These are phyloP conservation scores for Cantharis rustica DNA, from an alignment of 2,888 invertebrate genomes.

Conservation along the genomic window DNA sequence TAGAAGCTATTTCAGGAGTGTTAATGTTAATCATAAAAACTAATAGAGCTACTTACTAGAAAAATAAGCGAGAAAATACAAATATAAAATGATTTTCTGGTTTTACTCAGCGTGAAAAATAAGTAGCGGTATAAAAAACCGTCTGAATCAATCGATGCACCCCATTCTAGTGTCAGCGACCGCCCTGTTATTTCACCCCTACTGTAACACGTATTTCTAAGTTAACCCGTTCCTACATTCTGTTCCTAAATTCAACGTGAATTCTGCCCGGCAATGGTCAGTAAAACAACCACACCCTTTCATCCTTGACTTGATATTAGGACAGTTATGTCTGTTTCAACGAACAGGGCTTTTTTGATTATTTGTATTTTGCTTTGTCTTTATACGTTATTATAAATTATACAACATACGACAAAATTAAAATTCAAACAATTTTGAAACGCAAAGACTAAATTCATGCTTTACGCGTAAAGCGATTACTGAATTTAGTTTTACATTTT, in stretches of 20 bases:
- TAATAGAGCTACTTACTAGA: slow-evolving; percentile 10
- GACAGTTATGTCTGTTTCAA: slow-evolving; percentile 6
- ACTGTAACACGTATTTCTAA: slow-evolving; percentile 18
- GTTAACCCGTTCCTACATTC: slow-evolving; percentile 11
- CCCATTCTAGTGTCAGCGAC: slow-evolving; percentile 11
- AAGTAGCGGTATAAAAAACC: slow-evolving; percentile 10
- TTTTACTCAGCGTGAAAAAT: slow-evolving; percentile 12
- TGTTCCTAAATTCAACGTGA: slow-evolving; percentile 9
- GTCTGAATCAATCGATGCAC: slow-evolving; percentile 16
- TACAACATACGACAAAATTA: slow-evolving; percentile 8
- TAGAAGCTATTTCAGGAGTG: neutral
- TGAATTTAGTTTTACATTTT: slow-evolving; percentile 1
- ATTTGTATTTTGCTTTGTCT: slow-evolving; percentile 11
- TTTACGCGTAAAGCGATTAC: neutral
- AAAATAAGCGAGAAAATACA: slow-evolving; percentile 6
- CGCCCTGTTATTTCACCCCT: slow-evolving; percentile 17
- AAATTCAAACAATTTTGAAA: slow-evolving; percentile 3
- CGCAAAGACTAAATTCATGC: neutral
- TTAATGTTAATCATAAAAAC: neutral
- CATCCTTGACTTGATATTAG: slow-evolving; percentile 17
- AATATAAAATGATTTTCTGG: slow-evolving; percentile 12
- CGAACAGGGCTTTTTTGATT: slow-evolving; percentile 9
- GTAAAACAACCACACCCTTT: slow-evolving; percentile 22
- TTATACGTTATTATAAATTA: neutral
- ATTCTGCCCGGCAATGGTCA: slow-evolving; percentile 13